phyloP scores from a whole-genome alignment of 30 jellyfish, hydroid and myxozoan species.

The Chironex yamaguchii region DNA sequence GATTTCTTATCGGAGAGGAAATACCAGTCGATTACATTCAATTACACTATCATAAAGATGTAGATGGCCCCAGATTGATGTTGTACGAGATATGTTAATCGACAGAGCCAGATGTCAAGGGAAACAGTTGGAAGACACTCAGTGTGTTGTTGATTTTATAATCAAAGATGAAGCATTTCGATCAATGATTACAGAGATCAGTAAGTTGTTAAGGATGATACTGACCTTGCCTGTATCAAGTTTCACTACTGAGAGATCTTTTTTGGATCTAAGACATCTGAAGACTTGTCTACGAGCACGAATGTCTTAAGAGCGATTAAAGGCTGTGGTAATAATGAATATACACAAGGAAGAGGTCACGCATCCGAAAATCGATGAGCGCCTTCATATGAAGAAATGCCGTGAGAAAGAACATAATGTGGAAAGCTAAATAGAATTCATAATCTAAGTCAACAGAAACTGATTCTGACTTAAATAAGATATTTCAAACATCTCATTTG shows the following conservation, averaged over 20 bases:
- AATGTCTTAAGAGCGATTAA: slow-evolving; percentile 57
- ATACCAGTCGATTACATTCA: slow-evolving; percentile 25
- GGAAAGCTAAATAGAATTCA: too few species aligned
- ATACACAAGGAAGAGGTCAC: slow-evolving; percentile 39
- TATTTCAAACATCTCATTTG: too few species aligned
- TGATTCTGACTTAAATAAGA: too few species aligned
- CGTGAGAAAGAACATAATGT: too few species aligned
- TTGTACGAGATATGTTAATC: neutral
- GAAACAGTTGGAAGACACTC: neutral
- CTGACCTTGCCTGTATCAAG: slow-evolving; percentile 3
- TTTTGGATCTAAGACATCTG: neutral
- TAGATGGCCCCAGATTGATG: neutral
- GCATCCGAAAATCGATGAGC: too few species aligned
- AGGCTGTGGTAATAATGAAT: slow-evolving; percentile 54
- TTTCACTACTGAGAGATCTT: slow-evolving; percentile 3
- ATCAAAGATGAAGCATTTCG: neutral
- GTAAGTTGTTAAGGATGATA: neutral
- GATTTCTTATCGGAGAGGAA: slow-evolving; percentile 47
- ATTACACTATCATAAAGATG: slow-evolving; percentile 42
- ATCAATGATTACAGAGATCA: slow-evolving; percentile 2
- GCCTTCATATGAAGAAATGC: too few species aligned
- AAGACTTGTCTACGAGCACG: slow-evolving; percentile 12
- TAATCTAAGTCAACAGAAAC: too few species aligned
- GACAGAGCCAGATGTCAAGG: slow-evolving; percentile 1
- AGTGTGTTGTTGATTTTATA: neutral